Evolutionary conservation across 1,140 invertebrate genomes (phyloP).

Genomic region (Eubasilissa regina): DNA sequence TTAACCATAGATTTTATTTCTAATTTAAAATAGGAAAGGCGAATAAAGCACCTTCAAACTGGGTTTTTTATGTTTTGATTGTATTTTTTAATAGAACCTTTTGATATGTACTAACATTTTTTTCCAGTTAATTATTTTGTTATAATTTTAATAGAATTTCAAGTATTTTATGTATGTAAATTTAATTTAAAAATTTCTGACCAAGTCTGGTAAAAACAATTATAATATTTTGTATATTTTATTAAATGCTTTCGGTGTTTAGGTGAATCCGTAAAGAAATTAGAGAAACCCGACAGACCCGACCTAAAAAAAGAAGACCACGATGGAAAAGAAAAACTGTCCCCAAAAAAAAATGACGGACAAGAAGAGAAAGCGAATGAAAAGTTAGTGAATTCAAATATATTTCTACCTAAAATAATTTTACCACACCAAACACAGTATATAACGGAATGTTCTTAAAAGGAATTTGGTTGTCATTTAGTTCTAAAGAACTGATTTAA

Average conservation of each 20-base stretch:
- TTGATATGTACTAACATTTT: no score
- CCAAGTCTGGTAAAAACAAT: neutral
- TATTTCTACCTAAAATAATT: neutral
- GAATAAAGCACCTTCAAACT: no score
- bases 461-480: neutral
- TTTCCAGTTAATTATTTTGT: no score
- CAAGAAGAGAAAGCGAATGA: slow-evolving; percentile 19
- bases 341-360: neutral
- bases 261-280: slow-evolving; percentile 7
- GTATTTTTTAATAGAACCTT: no score
- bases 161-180: no score
- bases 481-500: neutral
- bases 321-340: slow-evolving; percentile 5
- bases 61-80: no score
- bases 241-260: neutral
- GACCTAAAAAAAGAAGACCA: slow-evolving; percentile 24
- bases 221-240: no score
- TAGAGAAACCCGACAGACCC: slow-evolving; percentile 10
- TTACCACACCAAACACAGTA: neutral
- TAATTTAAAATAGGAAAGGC: no score
- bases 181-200: neutral
- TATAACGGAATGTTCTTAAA: no score
- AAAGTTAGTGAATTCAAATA: slow-evolving; percentile 23
- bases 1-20: no score
- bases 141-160: no score